phyloP scores from a whole-genome alignment of 2,888 invertebrate genomes.

The Orthonevra nobilis region DNA sequence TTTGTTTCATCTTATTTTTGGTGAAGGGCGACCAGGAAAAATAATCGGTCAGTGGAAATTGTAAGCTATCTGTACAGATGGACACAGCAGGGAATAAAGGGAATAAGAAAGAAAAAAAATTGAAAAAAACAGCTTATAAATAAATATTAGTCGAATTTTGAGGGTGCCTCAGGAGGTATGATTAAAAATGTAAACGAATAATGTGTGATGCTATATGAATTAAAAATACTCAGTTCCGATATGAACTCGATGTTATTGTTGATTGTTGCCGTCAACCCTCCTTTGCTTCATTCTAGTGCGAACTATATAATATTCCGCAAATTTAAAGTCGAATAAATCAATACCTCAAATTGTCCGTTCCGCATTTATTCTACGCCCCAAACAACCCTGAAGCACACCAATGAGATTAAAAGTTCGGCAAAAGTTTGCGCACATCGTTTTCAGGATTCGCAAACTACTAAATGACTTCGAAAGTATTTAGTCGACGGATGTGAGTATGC shows the following conservation, averaged over 20 bases:
- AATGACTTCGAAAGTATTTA: constrained; percentile 40
- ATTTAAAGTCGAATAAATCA: constrained; percentile 4
- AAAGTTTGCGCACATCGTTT: constrained; percentile 24
- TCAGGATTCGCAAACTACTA: constrained; percentile 2
- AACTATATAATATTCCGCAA: not conserved
- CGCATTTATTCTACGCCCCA: not conserved
- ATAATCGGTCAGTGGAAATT: too few species aligned
- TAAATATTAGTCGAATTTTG: constrained; percentile 50
- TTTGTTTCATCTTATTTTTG: not conserved
- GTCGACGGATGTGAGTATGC: constrained; percentile 1
- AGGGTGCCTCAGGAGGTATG: constrained; percentile 26
- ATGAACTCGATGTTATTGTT: too few species aligned
- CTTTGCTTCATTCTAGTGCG: too few species aligned
- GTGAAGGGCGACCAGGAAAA: too few species aligned
- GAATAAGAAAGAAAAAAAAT: not conserved
- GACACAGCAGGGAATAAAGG: not conserved
- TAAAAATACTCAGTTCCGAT: too few species aligned
- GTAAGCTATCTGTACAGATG: not conserved
- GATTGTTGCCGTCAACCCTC: too few species aligned
- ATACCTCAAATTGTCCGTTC: constrained; percentile 9
- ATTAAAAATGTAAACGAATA: too few species aligned
- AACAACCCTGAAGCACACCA: not conserved
- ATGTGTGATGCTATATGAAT: too few species aligned
- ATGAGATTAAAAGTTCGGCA: constrained; percentile 50
- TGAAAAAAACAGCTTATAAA: constrained; percentile 24